Base-by-base conservation (phyloP, 2,888 invertebrate genomes). In the Erynnis tages region DNA sequence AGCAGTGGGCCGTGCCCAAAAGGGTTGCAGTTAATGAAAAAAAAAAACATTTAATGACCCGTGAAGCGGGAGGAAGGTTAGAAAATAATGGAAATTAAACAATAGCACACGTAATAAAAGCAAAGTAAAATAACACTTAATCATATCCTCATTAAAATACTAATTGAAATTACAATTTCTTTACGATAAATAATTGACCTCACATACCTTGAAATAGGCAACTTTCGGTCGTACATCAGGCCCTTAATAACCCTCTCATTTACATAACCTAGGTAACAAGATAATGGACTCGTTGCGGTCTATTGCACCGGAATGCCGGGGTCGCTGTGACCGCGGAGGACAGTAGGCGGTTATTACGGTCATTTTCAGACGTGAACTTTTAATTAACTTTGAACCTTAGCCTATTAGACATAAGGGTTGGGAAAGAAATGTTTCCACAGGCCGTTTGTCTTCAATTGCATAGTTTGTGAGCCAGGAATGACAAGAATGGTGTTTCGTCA, bases 271-370 rank as follows among this genome's bases (percentile, higher is more conserved):
- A 47, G 37, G 17, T 35, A 48, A 48, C 48, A 48, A 48, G 48
- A 40, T 41, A 49, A 49, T 49, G 40, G 32, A 11, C 40, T 32
- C 48, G 23, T 17, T 23, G 23, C 32, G 40, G 25, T 49, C 40
- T 38, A 49, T 41, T 49, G 40, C 48, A 49, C 49, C 10, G 40
- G 49, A 41, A 49, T 41, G 49, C 49, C 34, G 21, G 49, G 49
- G 49, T 49, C 40, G 34, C 10, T 11, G 2, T 49, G 40, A 49
- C 49, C 49, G 25, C 49, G 32, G 21, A 48, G 23, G 38, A 40
- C 40, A 48, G 32, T 40, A 11, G 32, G 23, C 30, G 25, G 30
- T 30, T 23, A 38, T 23, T 23, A 21, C 25, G 7, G 6, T n/a
- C 29, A 23, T 25, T 25, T 40, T 14, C 16, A 13, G 23, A 23